Evolutionary conservation across 1,140 invertebrate species (phyloP).

Genomic region (Euwallacea fornicatus): DNA sequence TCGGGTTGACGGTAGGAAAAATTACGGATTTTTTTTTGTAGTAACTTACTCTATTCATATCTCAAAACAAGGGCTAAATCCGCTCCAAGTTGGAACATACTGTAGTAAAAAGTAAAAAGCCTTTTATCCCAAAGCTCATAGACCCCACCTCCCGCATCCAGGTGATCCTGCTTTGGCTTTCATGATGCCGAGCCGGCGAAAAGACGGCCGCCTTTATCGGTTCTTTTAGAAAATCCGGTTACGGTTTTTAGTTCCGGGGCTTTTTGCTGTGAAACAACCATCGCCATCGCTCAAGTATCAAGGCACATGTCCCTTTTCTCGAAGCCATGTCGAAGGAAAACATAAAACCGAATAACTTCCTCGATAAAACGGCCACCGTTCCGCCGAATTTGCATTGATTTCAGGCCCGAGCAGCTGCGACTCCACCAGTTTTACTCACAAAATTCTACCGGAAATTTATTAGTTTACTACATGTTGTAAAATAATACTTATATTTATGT

Average conservation of each 20-base stretch:
- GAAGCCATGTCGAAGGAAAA: conserved; percentile 39
- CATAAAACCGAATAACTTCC: conserved; percentile 41
- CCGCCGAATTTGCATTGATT: conserved; percentile 40
- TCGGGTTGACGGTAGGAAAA: too few species aligned
- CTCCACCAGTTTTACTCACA: neutral
- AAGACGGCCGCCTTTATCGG: conserved; percentile 32
- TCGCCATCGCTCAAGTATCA: conserved; percentile 37
- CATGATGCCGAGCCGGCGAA: conserved; percentile 7
- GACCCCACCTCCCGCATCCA: conserved; percentile 6
- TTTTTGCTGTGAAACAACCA: conserved; percentile 32
- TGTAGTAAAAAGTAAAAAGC: neutral
- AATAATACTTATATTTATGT: too few species aligned
- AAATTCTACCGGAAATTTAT: conserved; percentile 19
- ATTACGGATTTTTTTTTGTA: too few species aligned
- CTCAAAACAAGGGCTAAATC: too few species aligned
- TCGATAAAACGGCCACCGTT: conserved; percentile 39
- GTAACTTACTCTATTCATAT: too few species aligned
- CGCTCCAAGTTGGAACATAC: too few species aligned
- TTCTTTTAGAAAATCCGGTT: conserved; percentile 38
- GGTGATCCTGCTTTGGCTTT: conserved; percentile 29
- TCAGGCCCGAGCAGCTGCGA: conserved; percentile 27
- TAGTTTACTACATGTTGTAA: neutral
- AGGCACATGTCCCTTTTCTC: conserved; percentile 39
- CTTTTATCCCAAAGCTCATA: neutral
- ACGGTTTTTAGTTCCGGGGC: conserved; percentile 36